These are phyloP conservation scores for Drosophila lacertosa DNA, from an alignment of 1,140 invertebrate species.

Conservation along the genomic window DNA sequence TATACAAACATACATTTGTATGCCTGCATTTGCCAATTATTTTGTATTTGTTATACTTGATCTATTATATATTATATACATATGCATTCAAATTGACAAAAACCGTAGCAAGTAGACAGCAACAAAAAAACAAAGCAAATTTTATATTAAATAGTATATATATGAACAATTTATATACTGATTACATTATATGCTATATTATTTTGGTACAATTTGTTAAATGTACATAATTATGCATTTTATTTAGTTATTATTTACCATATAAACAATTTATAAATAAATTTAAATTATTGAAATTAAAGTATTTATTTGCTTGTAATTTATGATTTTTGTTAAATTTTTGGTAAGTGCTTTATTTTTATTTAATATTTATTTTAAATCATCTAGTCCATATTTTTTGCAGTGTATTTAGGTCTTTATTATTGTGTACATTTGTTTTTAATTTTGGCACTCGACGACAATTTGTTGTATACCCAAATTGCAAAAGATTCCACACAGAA, in stretches of 20 bases:
- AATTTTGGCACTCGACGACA: conserved; percentile 59
- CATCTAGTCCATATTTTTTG: conserved; percentile 1
- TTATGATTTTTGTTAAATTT: conserved; percentile 7
- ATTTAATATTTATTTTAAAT: conserved; percentile 1
- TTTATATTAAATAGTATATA: not conserved
- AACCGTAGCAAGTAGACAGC: conserved; percentile 12
- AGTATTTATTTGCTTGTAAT: not conserved
- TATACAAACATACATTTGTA: conserved; percentile 43
- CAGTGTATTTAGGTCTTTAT: conserved; percentile 28
- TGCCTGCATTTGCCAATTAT: conserved; percentile 75
- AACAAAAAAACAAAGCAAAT: not conserved
- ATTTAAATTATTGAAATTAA: conserved; percentile 66
- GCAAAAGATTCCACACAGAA: conserved; percentile 56
- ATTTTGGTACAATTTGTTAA: conserved; percentile 69
- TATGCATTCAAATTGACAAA: conserved; percentile 45
- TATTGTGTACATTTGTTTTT: conserved; percentile 34
- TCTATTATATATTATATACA: conserved; percentile 53
- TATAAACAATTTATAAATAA: conserved; percentile 62
- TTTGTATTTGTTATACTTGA: conserved; percentile 51
- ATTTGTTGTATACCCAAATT: conserved; percentile 44
- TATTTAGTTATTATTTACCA: conserved; percentile 55
- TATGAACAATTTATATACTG: conserved; percentile 22
- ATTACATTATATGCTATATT: conserved; percentile 21
- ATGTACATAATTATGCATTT: conserved; percentile 67
- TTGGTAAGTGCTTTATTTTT: conserved; percentile 48